phyloP scores from a whole-genome alignment of 2,888 invertebrate genomes.

The Plagodis pulveraria region DNA sequence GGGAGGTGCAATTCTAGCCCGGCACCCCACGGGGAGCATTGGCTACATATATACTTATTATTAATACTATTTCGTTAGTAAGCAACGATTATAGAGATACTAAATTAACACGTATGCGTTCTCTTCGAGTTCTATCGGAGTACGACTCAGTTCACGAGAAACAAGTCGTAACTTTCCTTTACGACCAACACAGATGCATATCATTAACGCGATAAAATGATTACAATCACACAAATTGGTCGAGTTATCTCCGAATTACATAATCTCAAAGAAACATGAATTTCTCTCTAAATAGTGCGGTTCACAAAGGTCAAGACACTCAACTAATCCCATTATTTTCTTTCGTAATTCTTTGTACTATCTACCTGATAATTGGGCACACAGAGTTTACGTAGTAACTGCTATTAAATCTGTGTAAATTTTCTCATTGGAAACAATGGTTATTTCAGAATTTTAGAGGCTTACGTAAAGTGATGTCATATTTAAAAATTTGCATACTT shows the following conservation, averaged over 20 bases:
- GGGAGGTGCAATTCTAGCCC: no score
- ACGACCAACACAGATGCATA: conserved; percentile 11
- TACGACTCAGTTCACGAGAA: not conserved
- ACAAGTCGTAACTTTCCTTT: conserved; percentile 17
- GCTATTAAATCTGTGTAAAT: conserved; percentile 1
- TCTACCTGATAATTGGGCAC: conserved; percentile 4
- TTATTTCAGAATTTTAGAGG: conserved; percentile 14
- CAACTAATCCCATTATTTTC: conserved; percentile 28
- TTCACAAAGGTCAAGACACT: conserved; percentile 30
- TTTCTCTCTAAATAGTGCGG: conserved; percentile 15
- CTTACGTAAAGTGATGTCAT: conserved; percentile 40
- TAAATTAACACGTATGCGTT: no score
- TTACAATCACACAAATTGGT: conserved; percentile 14
- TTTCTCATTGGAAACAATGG: conserved; percentile 32
- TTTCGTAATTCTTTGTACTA: conserved; percentile 27
- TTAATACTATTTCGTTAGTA: no score
- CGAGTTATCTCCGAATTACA: conserved; percentile 14
- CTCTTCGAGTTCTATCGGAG: no score
- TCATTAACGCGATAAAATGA: conserved; percentile 9
- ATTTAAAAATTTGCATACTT: conserved; percentile 33
- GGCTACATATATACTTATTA: no score
- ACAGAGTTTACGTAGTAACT: not conserved
- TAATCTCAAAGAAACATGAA: conserved; percentile 10
- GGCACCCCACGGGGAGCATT: no score
- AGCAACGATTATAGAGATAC: no score